Conservation (phyloP, 2,888 invertebrate genomes). For the Keiferia lycopersicella region DNA sequence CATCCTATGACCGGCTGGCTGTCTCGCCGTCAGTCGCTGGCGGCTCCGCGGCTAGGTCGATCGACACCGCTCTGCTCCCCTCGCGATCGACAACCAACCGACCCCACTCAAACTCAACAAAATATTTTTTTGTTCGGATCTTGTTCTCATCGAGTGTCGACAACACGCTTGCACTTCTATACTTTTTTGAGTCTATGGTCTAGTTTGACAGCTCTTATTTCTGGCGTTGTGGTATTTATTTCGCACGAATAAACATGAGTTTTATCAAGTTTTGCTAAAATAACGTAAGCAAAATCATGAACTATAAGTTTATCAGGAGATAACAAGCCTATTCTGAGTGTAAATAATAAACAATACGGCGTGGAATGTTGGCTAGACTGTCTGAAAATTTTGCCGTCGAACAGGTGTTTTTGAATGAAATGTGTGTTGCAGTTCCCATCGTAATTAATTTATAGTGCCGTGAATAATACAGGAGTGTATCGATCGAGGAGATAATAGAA, state of each 20-base stretch:
- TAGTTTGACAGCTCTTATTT: slow-evolving; percentile 71
- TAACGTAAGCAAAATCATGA: slow-evolving; percentile 36
- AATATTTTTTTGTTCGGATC: slow-evolving; percentile 45
- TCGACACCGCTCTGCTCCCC: slow-evolving; percentile 50
- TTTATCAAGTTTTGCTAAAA: slow-evolving; percentile 46
- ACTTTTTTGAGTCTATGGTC: slow-evolving; percentile 62
- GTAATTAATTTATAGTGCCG: slow-evolving; percentile 75
- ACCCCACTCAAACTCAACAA: slow-evolving; percentile 47
- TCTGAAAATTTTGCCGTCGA: slow-evolving; percentile 86
- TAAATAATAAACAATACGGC: slow-evolving; percentile 41
- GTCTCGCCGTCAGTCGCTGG: slow-evolving; percentile 57
- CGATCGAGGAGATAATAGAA: slow-evolving; percentile 57
- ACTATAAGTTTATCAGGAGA: slow-evolving; percentile 36
- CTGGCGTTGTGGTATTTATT: slow-evolving; percentile 74
- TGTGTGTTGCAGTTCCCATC: slow-evolving; percentile 78
- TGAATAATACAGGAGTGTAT: slow-evolving; percentile 77
- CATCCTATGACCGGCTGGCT: slow-evolving; percentile 84
- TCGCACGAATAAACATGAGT: slow-evolving; percentile 63
- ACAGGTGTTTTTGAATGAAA: slow-evolving; percentile 91
- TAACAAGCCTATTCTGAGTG: slow-evolving; percentile 33
- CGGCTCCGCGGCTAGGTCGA: slow-evolving; percentile 37
- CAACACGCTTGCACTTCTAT: slow-evolving; percentile 60
- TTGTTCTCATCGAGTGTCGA: slow-evolving; percentile 54
- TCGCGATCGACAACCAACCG: slow-evolving; percentile 54
- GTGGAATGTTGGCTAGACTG: slow-evolving; percentile 75